Conservation (phyloP, 2,888 invertebrate genomes). For the Mythimna ferrago region DNA sequence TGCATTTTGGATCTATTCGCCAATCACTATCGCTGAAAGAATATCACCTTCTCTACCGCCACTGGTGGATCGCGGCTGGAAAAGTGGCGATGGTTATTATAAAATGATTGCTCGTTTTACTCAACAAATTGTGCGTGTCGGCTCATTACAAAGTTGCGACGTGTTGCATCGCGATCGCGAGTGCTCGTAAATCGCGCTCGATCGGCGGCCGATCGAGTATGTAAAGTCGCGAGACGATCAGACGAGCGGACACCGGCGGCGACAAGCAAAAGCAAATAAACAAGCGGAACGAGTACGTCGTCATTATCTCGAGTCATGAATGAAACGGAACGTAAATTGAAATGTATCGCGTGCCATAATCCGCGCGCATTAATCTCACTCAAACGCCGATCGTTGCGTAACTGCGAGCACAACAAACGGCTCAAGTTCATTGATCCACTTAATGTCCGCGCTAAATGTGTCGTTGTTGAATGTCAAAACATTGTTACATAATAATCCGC, state of each 20-base stretch:
- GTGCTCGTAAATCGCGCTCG: constrained; percentile 45
- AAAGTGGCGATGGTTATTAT: constrained; percentile 27
- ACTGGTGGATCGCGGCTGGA: background rate
- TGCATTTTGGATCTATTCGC: too few relatives aligned
- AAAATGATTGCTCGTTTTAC: constrained; percentile 28
- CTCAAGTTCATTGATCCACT: constrained; percentile 91
- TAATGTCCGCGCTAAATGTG: constrained; percentile 89
- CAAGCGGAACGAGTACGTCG: constrained; percentile 83
- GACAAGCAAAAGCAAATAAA: constrained; percentile 81
- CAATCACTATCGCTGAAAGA: too few relatives aligned
- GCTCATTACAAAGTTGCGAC: constrained; percentile 39
- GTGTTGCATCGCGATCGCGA: constrained; percentile 28
- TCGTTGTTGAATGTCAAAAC: constrained; percentile 90
- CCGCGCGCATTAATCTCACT: constrained; percentile 90
- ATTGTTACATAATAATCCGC: constrained; percentile 86
- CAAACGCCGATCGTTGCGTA: constrained; percentile 89
- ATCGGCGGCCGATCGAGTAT: constrained; percentile 71
- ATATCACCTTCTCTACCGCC: too few relatives aligned
- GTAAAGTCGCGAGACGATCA: constrained; percentile 67
- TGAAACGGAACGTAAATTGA: constrained; percentile 90
- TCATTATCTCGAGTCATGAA: constrained; percentile 89
- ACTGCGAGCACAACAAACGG: constrained; percentile 84
- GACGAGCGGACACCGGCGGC: constrained; percentile 63
- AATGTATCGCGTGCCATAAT: constrained; percentile 91
- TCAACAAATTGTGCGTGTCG: constrained; percentile 37